phyloP scores from a whole-genome alignment of 2,797 vertebrate genomes.

The Silurus lanzhouensis region DNA sequence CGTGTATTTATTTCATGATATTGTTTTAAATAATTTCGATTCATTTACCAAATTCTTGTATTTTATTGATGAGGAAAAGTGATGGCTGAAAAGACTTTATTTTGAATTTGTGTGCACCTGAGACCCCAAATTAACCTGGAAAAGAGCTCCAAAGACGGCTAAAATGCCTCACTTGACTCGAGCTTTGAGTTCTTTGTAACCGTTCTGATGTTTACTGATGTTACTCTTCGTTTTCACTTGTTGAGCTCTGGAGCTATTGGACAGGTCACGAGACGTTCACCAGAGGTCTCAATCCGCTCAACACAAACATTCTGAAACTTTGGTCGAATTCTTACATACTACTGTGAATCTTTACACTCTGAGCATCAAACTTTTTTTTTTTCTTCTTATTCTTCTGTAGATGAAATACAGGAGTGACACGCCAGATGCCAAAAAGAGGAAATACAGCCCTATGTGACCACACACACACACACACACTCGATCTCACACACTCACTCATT shows the following conservation, averaged over 20 bases:
- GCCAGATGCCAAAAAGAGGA: conserved; percentile 82
- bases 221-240: background rate
- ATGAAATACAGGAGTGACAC: conserved; percentile 73
- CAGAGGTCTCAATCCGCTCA: background rate
- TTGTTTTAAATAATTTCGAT: background rate
- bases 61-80: background rate
- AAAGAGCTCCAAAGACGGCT: background rate
- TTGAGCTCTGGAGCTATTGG: background rate
- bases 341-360: background rate
- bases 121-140: background rate
- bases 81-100: background rate
- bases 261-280: background rate
- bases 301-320: background rate
- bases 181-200: background rate
- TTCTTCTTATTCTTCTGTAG: conserved; percentile 50
- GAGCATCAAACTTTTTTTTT: background rate
- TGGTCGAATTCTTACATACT: too few relatives aligned
- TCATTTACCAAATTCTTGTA: background rate
- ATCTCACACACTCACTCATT: background rate
- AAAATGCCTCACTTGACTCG: background rate
- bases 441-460: conserved; percentile 74
- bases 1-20: background rate
- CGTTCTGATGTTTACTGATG: background rate
- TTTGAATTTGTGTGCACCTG: too few relatives aligned
- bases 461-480: conserved; percentile 11